Evolutionary conservation across 2,113 vertebrate genomes (phyloP).

Genomic region (Pitta sordida): DNA sequence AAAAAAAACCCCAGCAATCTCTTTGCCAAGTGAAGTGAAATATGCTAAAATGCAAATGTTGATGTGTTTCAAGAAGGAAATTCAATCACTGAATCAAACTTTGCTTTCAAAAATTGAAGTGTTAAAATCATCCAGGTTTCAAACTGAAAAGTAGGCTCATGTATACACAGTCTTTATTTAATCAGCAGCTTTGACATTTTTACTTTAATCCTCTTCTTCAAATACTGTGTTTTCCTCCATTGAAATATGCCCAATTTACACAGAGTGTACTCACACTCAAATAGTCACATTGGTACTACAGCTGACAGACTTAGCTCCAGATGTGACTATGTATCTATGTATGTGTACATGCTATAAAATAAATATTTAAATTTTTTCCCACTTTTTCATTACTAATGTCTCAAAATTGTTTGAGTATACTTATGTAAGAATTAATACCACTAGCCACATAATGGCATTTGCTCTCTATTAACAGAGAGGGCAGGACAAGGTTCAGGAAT

Average conservation of each 20-base stretch:
- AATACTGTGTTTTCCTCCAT: not conserved
- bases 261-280: not conserved
- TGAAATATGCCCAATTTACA: not conserved
- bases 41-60: slow-evolving; percentile 33
- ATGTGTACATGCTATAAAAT: not conserved
- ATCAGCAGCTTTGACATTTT: not conserved
- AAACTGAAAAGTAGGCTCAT: not conserved
- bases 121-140: not conserved
- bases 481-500: not conserved
- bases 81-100: not conserved
- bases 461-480: not conserved
- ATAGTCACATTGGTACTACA: not conserved
- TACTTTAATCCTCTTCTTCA: not conserved
- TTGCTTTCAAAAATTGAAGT: not conserved
- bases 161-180: not conserved
- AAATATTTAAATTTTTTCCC: not conserved
- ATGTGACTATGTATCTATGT: not conserved
- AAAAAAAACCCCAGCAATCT: not conserved
- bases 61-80: not conserved
- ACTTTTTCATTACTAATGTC: not conserved
- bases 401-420: not conserved
- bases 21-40: slow-evolving; percentile 20
- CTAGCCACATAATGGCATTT: not conserved
- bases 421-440: not conserved
- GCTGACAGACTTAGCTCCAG: not conserved